Evolutionary conservation across 2,888 invertebrate species (phyloP), one percentile per base, ranked within the genome.

Genomic region (Lysandra coridon): DNA sequence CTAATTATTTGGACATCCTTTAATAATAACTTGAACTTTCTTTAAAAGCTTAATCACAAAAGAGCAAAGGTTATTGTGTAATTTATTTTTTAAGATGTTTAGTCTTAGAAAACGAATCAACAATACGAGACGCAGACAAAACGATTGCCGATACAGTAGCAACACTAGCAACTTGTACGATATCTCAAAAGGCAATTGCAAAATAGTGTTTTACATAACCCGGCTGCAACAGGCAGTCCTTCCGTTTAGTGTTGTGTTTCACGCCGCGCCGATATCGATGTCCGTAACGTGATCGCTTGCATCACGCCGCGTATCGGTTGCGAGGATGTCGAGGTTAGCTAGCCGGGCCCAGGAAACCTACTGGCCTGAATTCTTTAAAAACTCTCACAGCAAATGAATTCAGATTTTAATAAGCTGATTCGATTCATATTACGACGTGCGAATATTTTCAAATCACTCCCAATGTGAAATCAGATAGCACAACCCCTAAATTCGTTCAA

Each of bases 181-280:
- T 37, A 69, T 69, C 69, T 69, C 14, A 69, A 23, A 53, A 64
- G 73, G 49, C 78, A 80, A 81, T 82, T 80, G 81, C 80, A 80
- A 82, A 83, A 82, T 83, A 80, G 76, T 53, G 53, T 57, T 76
- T 53, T 80, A 69, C 60, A 79, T 69, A 69, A 69, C 69, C 69
- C 75, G 79, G 80, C 78, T 80, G 83, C 82, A 81, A 82, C 80
- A 81, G 83, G 80, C 82, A 84, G 85, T 84, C 86, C 86, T 92
- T 93, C 92, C 92, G 92, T 88, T 91, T 88, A 88, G 89, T 83
- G 86, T 93, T 84, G 86, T 81, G 86, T 93, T 93, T 85, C 92
- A 86, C 83, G 87, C 88, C 86, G 84, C 88, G 87, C 81, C 83
- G 84, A 84, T 89, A 90, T 91, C 90, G 88, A 86, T 91, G 86